Evolutionary conservation across 2,888 invertebrate species (phyloP).

Genomic region (Sphaeridia pumilis): DNA sequence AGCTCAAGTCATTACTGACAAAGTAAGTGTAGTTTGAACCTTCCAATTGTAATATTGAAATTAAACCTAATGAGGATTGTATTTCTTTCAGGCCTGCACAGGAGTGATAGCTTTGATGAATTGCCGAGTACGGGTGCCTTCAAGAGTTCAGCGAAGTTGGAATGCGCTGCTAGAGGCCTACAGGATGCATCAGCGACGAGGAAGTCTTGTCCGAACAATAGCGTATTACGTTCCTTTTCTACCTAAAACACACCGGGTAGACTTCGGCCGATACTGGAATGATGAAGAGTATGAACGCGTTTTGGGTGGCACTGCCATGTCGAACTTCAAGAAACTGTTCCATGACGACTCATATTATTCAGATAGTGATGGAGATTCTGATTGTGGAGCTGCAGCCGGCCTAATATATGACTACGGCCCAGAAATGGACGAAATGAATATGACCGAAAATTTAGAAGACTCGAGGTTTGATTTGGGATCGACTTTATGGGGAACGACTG

Average conservation of each 20-base stretch:
- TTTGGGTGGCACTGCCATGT: not conserved
- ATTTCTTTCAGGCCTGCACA: not conserved
- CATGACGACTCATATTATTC: not conserved
- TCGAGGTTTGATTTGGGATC: slow-evolving; percentile 1
- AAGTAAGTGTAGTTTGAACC: slow-evolving; percentile 5
- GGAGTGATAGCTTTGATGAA: not conserved
- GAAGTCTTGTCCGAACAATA: slow-evolving; percentile 14
- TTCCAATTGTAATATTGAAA: not conserved
- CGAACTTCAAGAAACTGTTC: not conserved
- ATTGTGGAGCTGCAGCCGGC: slow-evolving; percentile 7
- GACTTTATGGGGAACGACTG: slow-evolving; percentile 11
- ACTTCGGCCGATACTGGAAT: slow-evolving; percentile 2
- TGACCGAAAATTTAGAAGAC: not conserved
- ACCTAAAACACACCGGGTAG: slow-evolving; percentile 1
- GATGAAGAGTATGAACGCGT: not conserved
- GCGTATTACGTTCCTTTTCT: slow-evolving; percentile 11
- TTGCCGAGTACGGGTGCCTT: too few species aligned
- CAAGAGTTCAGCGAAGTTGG: not conserved
- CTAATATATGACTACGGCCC: slow-evolving; percentile 11
- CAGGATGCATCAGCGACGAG: slow-evolving; percentile 3
- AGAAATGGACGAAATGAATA: slow-evolving; percentile 2
- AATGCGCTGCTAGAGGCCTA: not conserved
- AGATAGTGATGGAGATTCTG: slow-evolving; percentile 1
- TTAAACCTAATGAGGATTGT: too few species aligned
- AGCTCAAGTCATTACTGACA: not conserved